Percentiles rank a stretch among this genome's conserved stretches.
phyloP scores from a whole-genome alignment of 2,113 vertebrate species.

The Mastomys natalensis region DNA sequence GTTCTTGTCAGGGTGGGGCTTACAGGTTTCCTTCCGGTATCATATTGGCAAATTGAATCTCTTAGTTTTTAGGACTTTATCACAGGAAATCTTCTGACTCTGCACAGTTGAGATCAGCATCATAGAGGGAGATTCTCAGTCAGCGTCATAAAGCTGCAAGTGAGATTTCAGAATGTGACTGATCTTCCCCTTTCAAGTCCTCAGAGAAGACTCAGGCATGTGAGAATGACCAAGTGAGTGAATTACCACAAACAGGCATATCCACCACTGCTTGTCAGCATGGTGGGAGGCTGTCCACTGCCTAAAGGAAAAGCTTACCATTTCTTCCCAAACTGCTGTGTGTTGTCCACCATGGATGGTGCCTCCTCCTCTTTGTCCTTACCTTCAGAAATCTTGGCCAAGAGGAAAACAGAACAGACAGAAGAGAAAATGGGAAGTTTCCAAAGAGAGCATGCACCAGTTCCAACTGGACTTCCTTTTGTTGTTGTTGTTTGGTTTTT shows the following conservation, averaged over 20 bases:
- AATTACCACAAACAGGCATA: not conserved
- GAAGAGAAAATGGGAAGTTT: not conserved
- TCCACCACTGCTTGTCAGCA: not conserved
- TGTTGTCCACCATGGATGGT: not conserved
- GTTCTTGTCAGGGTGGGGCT: not conserved
- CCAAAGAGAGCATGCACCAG: not conserved
- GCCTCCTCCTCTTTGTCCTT: not conserved
- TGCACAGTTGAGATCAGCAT: not conserved
- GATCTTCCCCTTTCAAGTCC: not conserved
- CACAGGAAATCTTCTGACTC: not conserved
- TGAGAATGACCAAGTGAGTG: not conserved
- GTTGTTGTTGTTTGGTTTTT: no score
- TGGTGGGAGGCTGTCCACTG: rapidly evolving
- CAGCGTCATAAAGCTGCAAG: slow-evolving; percentile 11
- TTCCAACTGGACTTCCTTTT: not conserved
- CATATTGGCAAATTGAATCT: slow-evolving; percentile 50
- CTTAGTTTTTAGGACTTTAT: slow-evolving; percentile 3
- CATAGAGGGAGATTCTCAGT: slow-evolving; percentile 13
- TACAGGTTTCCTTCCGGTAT: not conserved
- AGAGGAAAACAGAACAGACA: not conserved
- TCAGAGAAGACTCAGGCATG: not conserved
- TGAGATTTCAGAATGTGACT: not conserved
- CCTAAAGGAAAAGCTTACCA: not conserved
- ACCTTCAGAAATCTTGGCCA: not conserved
- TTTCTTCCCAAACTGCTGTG: not conserved